A percentile compares a stretch with the other conserved stretches of the same genome.
phyloP scores from a whole-genome alignment of 2,113 vertebrate genomes.

The Patagioenas fasciata region DNA sequence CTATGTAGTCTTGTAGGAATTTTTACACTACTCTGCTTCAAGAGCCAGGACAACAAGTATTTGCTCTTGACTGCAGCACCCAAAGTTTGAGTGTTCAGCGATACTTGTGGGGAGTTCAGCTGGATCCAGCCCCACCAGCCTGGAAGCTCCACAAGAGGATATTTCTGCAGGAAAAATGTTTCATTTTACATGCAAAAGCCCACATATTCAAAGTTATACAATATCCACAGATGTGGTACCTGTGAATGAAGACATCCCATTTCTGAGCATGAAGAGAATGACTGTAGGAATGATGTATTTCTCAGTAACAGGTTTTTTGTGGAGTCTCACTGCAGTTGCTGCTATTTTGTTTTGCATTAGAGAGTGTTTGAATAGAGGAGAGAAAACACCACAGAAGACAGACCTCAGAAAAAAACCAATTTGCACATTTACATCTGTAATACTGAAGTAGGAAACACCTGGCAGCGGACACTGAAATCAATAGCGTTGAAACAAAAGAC shows the following conservation, averaged over 20 bases:
- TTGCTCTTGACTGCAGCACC: background rate
- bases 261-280: background rate
- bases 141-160: background rate
- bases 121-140: background rate
- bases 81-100: background rate
- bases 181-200: background rate
- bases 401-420: background rate
- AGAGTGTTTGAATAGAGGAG: background rate
- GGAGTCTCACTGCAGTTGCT: background rate
- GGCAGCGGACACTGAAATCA: background rate
- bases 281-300: background rate
- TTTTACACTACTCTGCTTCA: background rate
- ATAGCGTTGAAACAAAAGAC: background rate
- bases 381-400: background rate
- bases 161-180: background rate
- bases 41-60: background rate
- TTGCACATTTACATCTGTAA: background rate
- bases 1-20: background rate
- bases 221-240: background rate
- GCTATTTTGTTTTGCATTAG: background rate
- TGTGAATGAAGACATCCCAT: background rate
- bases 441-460: background rate
- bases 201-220: accelerated
- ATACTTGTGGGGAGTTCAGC: background rate
- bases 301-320: background rate